Evolutionary conservation across 2,888 invertebrate genomes (phyloP), one percentile per base, ranked within the genome.

Genomic region (Ypsolopha scabrella): DNA sequence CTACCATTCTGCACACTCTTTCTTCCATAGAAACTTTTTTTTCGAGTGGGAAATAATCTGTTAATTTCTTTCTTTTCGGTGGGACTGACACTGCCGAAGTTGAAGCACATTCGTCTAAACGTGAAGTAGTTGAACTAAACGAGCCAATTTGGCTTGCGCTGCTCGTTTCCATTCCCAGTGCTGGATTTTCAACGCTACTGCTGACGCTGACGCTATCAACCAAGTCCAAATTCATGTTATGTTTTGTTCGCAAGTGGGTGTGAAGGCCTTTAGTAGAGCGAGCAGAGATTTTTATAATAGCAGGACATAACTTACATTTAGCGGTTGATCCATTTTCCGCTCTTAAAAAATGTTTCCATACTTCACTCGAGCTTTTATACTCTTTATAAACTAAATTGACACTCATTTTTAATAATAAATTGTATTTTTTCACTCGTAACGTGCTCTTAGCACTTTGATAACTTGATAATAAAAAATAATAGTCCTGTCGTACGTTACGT

Each of bases 221-320:
- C n/a, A n/a, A n/a, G n/a, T n/a, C n/a, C n/a, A n/a, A n/a, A n/a
- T n/a, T n/a, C n/a, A 50, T 41, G 43, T 50, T 50, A 43, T 50
- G 50, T 43, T 41, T 50, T 35, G 50, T 41, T 50, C 41, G 43
- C 35, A 41, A 34, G 43, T 50, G 50, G 9, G 50, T 50, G 38
- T 50, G 50, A 41, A 50, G 35, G n/a, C 50, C 50, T 50, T 34
- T 41, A 36, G 41, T 41, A 41, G 43, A 50, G 34, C 41, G 24
- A 39, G 24, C 14, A 39, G 48, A 49, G 24, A 39, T 49, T 39
- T 49, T 49, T 24, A 49, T 38, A 3, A 49, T 39, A 49, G 39
- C 41, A 6, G 48, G 48, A 35, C 48, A 49, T 39, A 6, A 7
- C 13, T 49, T 11, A 41, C 41, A 41, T 11, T 41, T 41, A 7